Evolutionary conservation across 2,888 invertebrate genomes (phyloP), one percentile per base, ranked within the genome.

Genomic region (Archips crataeganus): DNA sequence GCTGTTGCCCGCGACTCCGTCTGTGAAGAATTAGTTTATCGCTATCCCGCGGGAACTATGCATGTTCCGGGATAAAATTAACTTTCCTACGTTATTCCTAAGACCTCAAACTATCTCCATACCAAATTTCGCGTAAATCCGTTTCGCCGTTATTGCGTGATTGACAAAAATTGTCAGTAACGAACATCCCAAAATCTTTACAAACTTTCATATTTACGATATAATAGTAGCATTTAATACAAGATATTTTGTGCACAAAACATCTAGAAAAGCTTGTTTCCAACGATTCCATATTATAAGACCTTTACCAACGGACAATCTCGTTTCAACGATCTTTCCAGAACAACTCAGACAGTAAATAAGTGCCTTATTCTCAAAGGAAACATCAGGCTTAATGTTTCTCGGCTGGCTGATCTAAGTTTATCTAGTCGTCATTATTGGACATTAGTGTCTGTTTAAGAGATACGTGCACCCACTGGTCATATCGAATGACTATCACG

Each of bases 281-380:
- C 2, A 54, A 54, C 15, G 6, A 23, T 57, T 11, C 57, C 57
- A 57, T 32, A 57, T 32, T 57, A 57, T 32, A 57, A 57, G 32
- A 57, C 57, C 57, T 15, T 23, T 15, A 23, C 57, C 10, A 2
- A 3, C 11, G 8, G 23, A 62, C 36, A 34, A 63, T 39, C 39
- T 51, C 39, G 4, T 42, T 34, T 49, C 60, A 36, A 36, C 15
- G 23, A 62, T 13, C 49, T 39, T 60, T 34, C 49, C 23, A 39
- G 61, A 62, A 62, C 51, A 69, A 69, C 23, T 51, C 51, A 51
- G 51, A 39, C 51, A 51, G 61, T 62, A 69, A 69, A 62, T 62
- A 62, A 69, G 32, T 39, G 49, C 10, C 61, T 62, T 69, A 69
- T 62, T 51, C 69, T 61, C 69, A 51, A 61, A 62, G 69, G 69